Conservation (phyloP, 1,140 invertebrate genomes). For the Odontomachus brunneus region DNA sequence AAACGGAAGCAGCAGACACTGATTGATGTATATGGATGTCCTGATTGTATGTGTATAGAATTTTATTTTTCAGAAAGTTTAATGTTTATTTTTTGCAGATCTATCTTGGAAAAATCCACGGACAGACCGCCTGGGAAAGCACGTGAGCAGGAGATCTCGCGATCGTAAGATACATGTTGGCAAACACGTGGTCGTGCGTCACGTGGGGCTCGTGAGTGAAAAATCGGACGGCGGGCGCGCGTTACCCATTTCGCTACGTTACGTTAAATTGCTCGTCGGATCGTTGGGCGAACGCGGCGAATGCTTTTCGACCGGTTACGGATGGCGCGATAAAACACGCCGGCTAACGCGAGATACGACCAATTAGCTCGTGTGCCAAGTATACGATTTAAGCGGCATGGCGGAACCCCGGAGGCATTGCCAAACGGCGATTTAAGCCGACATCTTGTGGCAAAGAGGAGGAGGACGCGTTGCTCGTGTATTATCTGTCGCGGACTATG, state of each 20-base stretch:
- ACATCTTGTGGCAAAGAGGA: constrained; percentile 46
- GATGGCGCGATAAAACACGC: constrained; percentile 80
- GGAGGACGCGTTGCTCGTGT: constrained; percentile 34
- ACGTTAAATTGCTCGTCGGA: constrained; percentile 62
- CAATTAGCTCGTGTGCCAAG: constrained; percentile 83
- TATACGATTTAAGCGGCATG: constrained; percentile 73
- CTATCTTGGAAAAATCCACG: background rate
- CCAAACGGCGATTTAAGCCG: constrained; percentile 77
- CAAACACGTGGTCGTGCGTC: constrained; percentile 52
- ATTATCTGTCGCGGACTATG: constrained; percentile 38
- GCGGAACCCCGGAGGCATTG: constrained; percentile 57
- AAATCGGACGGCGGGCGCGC: constrained; percentile 48
- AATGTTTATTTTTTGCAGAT: too few relatives aligned
- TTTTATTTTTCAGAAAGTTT: background rate
- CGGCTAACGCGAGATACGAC: constrained; percentile 77
- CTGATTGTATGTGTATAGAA: background rate
- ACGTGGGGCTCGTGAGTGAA: constrained; percentile 58
- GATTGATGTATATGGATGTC: too few relatives aligned
- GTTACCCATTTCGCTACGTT: constrained; percentile 44
- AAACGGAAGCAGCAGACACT: too few relatives aligned
- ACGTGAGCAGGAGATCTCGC: background rate
- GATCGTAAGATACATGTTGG: constrained; percentile 21
- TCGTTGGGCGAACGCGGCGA: constrained; percentile 52
- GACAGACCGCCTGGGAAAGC: background rate
- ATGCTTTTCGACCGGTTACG: constrained; percentile 78